phyloP scores from a whole-genome alignment of 2,797 vertebrate genomes.

The Gallirallus australis region DNA sequence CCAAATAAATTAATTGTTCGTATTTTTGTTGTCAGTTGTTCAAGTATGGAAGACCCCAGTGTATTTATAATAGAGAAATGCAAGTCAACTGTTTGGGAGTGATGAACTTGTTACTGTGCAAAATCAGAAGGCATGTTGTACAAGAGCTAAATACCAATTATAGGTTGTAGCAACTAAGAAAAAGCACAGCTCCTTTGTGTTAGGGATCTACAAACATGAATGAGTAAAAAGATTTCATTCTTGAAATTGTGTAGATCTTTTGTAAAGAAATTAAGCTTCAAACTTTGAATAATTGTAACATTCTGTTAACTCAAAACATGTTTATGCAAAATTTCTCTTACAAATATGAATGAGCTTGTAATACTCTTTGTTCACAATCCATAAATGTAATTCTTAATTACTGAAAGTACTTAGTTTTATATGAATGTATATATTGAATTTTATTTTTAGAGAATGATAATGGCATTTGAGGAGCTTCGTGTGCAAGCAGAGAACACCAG shows the following conservation, averaged over 20 bases:
- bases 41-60: neutral
- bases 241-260: neutral
- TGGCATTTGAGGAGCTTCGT: constrained; percentile 88
- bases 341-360: neutral
- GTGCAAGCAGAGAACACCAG: constrained; percentile 86
- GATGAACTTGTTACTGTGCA: neutral
- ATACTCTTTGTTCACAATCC: neutral
- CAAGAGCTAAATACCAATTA: neutral
- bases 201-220: neutral
- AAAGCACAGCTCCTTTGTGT: neutral
- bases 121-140: neutral
- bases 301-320: neutral
- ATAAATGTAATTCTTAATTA: neutral
- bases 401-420: neutral
- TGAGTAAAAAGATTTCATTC: neutral
- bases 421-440: neutral
- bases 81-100: neutral
- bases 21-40: neutral
- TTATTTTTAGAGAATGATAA: constrained; percentile 84
- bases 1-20: neutral
- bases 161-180: neutral
- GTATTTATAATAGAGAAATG: neutral
- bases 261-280: neutral
- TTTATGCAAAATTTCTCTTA: neutral
- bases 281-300: neutral